These are phyloP conservation scores for Clanis bilineata DNA, from an alignment of 2,888 invertebrate species.

Conservation along the genomic window DNA sequence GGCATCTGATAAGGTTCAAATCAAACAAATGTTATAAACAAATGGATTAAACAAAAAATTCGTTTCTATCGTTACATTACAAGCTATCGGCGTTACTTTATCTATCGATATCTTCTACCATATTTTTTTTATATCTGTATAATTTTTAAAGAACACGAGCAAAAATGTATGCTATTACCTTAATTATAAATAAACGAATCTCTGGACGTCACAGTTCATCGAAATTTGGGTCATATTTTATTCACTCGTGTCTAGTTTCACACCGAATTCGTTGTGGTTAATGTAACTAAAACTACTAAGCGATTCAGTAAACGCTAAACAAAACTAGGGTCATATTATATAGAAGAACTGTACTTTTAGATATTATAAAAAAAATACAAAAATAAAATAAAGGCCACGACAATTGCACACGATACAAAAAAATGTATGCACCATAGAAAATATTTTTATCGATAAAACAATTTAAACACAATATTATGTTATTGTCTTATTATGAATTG, in stretches of 20 bases:
- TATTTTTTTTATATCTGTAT: not conserved
- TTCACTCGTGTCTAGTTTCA: not conserved
- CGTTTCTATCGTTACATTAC: not conserved
- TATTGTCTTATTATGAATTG: not conserved
- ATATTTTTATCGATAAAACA: conserved; percentile 1
- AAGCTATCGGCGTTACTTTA: conserved; percentile 1
- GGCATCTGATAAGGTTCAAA: not conserved
- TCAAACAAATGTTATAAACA: not conserved
- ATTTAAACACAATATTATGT: not conserved
- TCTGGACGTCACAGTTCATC: not conserved
- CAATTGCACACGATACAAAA: conserved; percentile 22
- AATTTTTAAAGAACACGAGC: not conserved
- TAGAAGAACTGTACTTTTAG: conserved; percentile 18
- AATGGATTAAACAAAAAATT: conserved; percentile 17
- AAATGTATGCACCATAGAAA: conserved; percentile 21
- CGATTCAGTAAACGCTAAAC: not conserved
- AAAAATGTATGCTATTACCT: not conserved
- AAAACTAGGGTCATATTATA: conserved; percentile 4
- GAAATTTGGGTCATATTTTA: not conserved
- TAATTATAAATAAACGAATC: not conserved
- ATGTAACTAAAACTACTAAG: conserved; percentile 1
- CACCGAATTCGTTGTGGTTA: conserved; percentile 21
- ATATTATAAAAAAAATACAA: conserved; percentile 12
- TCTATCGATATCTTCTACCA: not conserved
- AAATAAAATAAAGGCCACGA: conserved; percentile 5